Conservation (phyloP, 2,888 invertebrate species). For the Perizoma affinitatum region DNA sequence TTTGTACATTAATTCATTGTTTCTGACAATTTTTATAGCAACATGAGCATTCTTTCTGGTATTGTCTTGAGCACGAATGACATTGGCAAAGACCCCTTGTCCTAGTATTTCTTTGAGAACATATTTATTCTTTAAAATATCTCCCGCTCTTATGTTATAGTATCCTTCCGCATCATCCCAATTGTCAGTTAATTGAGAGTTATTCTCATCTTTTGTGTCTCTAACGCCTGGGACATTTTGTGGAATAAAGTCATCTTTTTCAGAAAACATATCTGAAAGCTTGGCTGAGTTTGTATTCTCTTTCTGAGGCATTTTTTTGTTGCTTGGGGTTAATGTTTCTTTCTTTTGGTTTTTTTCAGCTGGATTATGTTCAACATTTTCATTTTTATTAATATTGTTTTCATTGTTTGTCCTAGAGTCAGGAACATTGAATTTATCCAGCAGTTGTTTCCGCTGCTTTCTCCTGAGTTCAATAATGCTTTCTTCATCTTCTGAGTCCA, state of each 20-base stretch:
- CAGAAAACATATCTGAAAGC: constrained; percentile 95
- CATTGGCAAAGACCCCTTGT: constrained; percentile 99
- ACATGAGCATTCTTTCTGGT: constrained; percentile 93
- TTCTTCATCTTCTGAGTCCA: constrained; percentile 94
- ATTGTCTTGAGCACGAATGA: constrained; percentile 95
- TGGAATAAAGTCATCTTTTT: constrained; percentile 92
- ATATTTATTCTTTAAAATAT: constrained; percentile 92
- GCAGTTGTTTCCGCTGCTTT: constrained; percentile 92
- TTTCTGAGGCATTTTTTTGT: constrained; percentile 36
- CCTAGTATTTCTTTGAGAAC: constrained; percentile 98
- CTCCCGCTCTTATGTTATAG: constrained; percentile 96
- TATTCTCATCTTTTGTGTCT: constrained; percentile 77
- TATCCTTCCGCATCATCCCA: constrained; percentile 99
- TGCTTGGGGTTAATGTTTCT: constrained; percentile 20
- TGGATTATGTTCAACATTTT: constrained; percentile 21
- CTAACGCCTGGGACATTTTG: constrained; percentile 70
- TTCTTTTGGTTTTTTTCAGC: constrained; percentile 28
- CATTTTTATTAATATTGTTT: constrained; percentile 32
- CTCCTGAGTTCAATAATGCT: constrained; percentile 94
- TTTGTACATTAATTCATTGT: constrained; percentile 99
- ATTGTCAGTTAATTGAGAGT: constrained; percentile 96
- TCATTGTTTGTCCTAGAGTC: constrained; percentile 37
- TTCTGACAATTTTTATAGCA: constrained; percentile 98
- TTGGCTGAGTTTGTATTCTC: constrained; percentile 61
- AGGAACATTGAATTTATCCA: constrained; percentile 80